Base-by-base conservation (phyloP, 53 echinoderm and acorn worm genomes). In the Holothuria scabra region DNA sequence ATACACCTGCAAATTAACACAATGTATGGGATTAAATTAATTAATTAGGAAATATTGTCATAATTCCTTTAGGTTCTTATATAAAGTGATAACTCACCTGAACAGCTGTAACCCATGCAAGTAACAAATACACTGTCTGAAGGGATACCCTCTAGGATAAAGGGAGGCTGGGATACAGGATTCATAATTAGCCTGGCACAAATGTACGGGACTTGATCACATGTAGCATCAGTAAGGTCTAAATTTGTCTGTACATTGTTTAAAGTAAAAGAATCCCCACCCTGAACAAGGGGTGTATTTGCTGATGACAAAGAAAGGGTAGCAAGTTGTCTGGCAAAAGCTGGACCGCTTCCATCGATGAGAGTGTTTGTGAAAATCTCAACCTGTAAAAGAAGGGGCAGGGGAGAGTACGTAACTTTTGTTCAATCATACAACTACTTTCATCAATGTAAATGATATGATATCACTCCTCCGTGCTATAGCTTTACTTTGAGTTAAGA, bases 131-230 rank as follows among this genome's bases (percentile, higher is more conserved):
- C 86, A 19, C 49, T 30, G 24, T 74, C 67, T 5, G 76, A 31
- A 1, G 95, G 80, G 9, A 86, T 30, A 12, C 90, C 90, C 9
- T 85, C 60, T 12, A 95, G 84, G 9, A 90, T 90, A 75, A 90
- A 95, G 21, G 80, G 85, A 10, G 95, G 95, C 30, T 80, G 78
- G 24, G 95, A 85, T 3, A 22, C 18, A 1, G 90, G 84, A 65
- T 92, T 86, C 35, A 68, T 79, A 12, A 70, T 71, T 33, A 93
- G 81, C 60, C 90, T 66, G 18, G 92, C 91, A 60, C 96, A 96
- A 78, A 96, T 52, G 85, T 92, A 96, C 22, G 91, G 91, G 8
- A 96, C 76, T 24, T 90, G 75, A 26, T 69, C 78, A 76, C 96
- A 96, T 32, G 92, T 34, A 30, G 89, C 65, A 33, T 79, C 86